Evolutionary conservation across 2,797 vertebrate genomes (phyloP), one percentile per base, ranked within the genome.

Genomic region (Eleutherodactylus coqui): DNA sequence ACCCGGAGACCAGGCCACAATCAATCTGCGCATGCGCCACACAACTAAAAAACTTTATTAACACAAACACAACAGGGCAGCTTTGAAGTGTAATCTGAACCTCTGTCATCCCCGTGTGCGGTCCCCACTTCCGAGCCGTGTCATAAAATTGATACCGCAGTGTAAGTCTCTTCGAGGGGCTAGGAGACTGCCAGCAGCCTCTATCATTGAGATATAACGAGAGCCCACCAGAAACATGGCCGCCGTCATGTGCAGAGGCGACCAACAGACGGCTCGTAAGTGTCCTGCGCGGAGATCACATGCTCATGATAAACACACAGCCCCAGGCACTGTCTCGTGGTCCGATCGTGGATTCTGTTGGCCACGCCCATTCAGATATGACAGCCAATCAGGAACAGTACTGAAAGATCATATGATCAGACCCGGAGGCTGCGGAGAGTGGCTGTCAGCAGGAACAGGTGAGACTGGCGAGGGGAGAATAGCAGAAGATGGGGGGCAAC

Each of bases 171-270:
- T n/a, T n/a, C n/a, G n/a, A n/a, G n/a, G n/a, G n/a, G n/a, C n/a
- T n/a, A n/a, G n/a, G n/a, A n/a, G n/a, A n/a, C n/a, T n/a, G n/a
- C n/a, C n/a, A n/a, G n/a, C n/a, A n/a, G n/a, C n/a, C n/a, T n/a
- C n/a, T n/a, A n/a, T 55, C 19, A 55, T 5, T 9, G 51, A 21
- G 5, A 45, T 0, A 0, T 43, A 1, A 41, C 73, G 4, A 17
- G 10, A 34, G 17, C 51, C 82, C n/a, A 83, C 82, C 82, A 62
- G 24, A 5, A 83, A 83, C n/a, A 83, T 83, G 82, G 67, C 81
- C 16, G 67, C 27, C 11, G 16, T 0, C 8, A 0, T 7, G 7
- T 3, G 16, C 1, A 0, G 0, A 9, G 24, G 64, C 55, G 78
- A 80, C 78, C 45, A 9, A 10, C 21, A 2, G 13, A 16, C 0